A percentile compares a stretch with the other conserved stretches of the same genome.
Conservation (phyloP, 2,113 vertebrate species). For the Zapornia atra region DNA sequence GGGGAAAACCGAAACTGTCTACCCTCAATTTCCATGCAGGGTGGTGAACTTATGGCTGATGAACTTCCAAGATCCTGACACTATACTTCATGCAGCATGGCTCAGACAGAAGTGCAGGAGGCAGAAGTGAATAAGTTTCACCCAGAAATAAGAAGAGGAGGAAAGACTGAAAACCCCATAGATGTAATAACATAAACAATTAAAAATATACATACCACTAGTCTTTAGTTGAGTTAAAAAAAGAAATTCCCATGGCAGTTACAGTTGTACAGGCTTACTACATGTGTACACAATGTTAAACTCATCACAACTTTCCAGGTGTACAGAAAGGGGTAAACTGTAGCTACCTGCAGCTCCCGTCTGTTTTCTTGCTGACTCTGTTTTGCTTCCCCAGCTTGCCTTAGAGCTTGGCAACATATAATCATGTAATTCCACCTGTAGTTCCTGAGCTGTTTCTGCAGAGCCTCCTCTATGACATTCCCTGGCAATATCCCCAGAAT, state of each 20-base stretch:
- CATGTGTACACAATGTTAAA: neutral
- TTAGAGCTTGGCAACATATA: neutral
- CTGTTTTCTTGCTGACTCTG: neutral
- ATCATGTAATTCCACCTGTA: slow-evolving; percentile 42
- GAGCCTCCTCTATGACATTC: slow-evolving; percentile 23
- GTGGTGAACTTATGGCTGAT: neutral
- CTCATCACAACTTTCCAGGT: neutral
- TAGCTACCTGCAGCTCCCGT: neutral
- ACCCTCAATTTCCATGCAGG: neutral
- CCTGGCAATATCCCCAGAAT: slow-evolving; percentile 57
- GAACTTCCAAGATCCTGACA: neutral
- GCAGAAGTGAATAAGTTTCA: neutral
- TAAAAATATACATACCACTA: neutral
- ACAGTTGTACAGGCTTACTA: neutral
- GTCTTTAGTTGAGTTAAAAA: neutral
- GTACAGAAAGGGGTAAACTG: neutral
- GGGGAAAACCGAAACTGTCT: neutral
- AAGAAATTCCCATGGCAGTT: neutral
- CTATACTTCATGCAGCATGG: neutral
- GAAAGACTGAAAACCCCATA: neutral
- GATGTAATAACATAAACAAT: neutral
- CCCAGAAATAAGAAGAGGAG: neutral
- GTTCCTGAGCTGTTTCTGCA: slow-evolving; percentile 19
- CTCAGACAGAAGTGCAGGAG: neutral
- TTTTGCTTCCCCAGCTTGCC: neutral